phyloP scores from a whole-genome alignment of 2,888 invertebrate genomes.

The Patella caerulea region DNA sequence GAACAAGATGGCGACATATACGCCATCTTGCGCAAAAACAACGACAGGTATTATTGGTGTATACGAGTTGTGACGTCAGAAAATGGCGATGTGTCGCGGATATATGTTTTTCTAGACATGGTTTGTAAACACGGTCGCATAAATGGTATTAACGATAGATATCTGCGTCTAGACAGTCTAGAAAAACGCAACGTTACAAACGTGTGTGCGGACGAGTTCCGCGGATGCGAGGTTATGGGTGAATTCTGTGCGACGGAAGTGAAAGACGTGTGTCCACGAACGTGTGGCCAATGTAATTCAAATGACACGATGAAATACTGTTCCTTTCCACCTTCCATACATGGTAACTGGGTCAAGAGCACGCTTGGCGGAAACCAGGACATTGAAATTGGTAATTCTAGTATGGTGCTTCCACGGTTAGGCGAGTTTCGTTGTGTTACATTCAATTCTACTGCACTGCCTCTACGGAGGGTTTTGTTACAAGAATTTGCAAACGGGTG shows the following conservation, averaged over 20 bases:
- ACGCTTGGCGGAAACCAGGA: slow-evolving; percentile 14
- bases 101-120: slow-evolving; percentile 30
- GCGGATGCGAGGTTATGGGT: slow-evolving; percentile 20
- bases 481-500: slow-evolving; percentile 42
- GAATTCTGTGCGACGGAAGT: slow-evolving; percentile 25
- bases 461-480: slow-evolving; percentile 35
- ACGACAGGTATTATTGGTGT: slow-evolving; percentile 40
- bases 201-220: slow-evolving; percentile 32
- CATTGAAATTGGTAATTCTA: slow-evolving; percentile 26
- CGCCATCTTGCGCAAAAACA: slow-evolving; percentile 30
- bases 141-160: slow-evolving; percentile 20
- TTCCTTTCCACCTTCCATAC: slow-evolving; percentile 30
- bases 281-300: slow-evolving; percentile 27
- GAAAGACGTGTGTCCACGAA: slow-evolving; percentile 25
- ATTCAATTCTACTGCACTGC: slow-evolving; percentile 26
- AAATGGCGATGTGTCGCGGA: slow-evolving; percentile 17
- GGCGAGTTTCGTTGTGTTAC: slow-evolving; percentile 38
- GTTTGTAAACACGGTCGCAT: slow-evolving; percentile 28
- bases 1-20: slow-evolving; percentile 30
- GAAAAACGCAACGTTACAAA: slow-evolving; percentile 23
- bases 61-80: slow-evolving; percentile 29
- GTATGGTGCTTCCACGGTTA: slow-evolving; percentile 25
- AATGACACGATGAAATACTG: slow-evolving; percentile 16
- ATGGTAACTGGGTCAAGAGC: slow-evolving; percentile 31
- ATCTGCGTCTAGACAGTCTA: slow-evolving; percentile 23